These are phyloP conservation scores for Reticulitermes lucifugus DNA, from an alignment of 2,888 invertebrate genomes.

Conservation along the genomic window DNA sequence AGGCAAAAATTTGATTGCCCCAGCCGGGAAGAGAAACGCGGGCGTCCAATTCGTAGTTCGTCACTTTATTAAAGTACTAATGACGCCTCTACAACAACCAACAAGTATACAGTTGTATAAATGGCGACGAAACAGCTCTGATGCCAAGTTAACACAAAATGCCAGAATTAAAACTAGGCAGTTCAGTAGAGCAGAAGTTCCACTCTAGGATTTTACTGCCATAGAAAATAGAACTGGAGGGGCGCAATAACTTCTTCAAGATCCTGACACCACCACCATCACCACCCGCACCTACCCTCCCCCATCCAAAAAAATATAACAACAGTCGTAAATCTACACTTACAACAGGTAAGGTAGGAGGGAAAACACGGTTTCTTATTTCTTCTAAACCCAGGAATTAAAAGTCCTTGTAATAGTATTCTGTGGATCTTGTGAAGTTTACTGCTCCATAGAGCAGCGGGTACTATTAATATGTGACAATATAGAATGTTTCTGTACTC, in stretches of 20 bases:
- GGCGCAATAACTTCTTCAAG: conserved; percentile 14
- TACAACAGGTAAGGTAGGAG: background rate
- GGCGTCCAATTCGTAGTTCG: too few relatives aligned
- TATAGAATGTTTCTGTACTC: too few relatives aligned
- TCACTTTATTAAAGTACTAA: too few relatives aligned
- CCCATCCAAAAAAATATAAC: background rate
- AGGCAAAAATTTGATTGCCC: too few relatives aligned
- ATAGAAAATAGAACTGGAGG: background rate
- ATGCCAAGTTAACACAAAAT: too few relatives aligned
- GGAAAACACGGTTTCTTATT: background rate
- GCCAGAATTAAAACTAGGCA: background rate
- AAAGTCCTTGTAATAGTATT: background rate
- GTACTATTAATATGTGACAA: too few relatives aligned
- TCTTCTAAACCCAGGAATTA: background rate
- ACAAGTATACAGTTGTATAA: too few relatives aligned
- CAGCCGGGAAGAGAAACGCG: too few relatives aligned
- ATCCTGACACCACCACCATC: background rate
- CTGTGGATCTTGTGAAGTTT: background rate
- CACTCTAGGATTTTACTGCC: conserved; percentile 6
- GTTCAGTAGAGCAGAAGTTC: background rate
- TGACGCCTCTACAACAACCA: too few relatives aligned
- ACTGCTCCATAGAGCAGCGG: too few relatives aligned
- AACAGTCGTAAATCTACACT: conserved; percentile 14
- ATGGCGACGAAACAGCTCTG: too few relatives aligned
- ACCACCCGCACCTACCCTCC: background rate